A percentile compares a stretch with the other conserved stretches of the same genome.
These are phyloP conservation scores for Brachypteracias leptosomus DNA, from an alignment of 2,113 vertebrate species.

Conservation along the genomic window DNA sequence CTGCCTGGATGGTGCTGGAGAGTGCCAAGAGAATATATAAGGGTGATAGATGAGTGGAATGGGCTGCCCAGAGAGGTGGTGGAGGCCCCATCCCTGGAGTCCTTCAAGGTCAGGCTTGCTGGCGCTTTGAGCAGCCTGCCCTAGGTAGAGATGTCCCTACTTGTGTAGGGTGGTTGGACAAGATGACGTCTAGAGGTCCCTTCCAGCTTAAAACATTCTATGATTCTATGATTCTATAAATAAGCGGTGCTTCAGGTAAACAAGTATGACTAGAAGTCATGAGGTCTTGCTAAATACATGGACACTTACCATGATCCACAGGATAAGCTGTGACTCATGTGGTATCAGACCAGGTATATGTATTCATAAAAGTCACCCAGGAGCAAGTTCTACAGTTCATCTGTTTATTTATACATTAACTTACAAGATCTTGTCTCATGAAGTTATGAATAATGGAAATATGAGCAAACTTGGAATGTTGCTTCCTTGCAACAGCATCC, in stretches of 20 bases:
- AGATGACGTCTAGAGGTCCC: too few relatives aligned
- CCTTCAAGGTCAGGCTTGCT: too few relatives aligned
- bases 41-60: too few relatives aligned
- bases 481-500: not conserved
- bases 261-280: not conserved
- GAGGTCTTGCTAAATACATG: not conserved
- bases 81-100: too few relatives aligned
- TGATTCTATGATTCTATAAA: too few relatives aligned
- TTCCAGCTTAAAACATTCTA: too few relatives aligned
- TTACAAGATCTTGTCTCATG: not conserved
- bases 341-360: not conserved
- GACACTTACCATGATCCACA: rapidly evolving
- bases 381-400: not conserved
- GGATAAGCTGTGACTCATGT: not conserved
- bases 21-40: not conserved
- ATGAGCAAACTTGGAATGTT: not conserved
- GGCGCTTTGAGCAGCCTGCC: too few relatives aligned
- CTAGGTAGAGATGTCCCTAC: too few relatives aligned
- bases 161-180: too few relatives aligned
- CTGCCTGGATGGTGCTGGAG: not conserved
- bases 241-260: not conserved
- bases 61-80: too few relatives aligned
- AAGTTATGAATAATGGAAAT: not conserved
- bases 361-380: not conserved
- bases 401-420: not conserved